Evolutionary conservation across 2,797 vertebrate species (phyloP).

Genomic region (Chelonia mydas): DNA sequence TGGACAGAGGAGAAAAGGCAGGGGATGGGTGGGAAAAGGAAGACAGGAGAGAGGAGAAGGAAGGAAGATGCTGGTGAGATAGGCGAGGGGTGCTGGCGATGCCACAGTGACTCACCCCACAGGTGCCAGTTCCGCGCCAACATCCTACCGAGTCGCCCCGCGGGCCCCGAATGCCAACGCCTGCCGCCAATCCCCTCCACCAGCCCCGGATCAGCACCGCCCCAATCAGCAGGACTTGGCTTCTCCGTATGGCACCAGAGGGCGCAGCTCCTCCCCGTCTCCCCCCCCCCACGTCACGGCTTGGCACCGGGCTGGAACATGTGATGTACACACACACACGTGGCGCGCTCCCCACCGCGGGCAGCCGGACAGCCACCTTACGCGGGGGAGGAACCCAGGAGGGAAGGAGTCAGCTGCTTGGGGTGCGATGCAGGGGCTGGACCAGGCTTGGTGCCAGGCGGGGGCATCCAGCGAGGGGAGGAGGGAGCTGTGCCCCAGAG

Average conservation of each 20-base stretch:
- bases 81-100: not conserved
- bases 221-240: not conserved
- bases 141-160: not conserved
- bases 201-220: not conserved
- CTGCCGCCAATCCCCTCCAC: not conserved
- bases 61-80: not conserved
- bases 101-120: not conserved
- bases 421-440: not conserved
- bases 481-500: not conserved
- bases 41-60: not conserved
- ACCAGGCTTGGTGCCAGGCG: constrained; percentile 1
- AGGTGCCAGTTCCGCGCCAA: not conserved
- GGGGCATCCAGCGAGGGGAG: not conserved
- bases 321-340: constrained; percentile 27
- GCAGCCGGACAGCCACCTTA: not conserved
- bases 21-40: no score
- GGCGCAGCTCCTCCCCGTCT: not conserved
- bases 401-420: not conserved
- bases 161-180: not conserved
- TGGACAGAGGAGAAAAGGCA: not conserved
- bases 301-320: constrained; percentile 3
- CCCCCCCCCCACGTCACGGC: constrained; percentile 26
- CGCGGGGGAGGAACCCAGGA: not conserved
- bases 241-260: not conserved
- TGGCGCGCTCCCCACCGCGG: not conserved